phyloP scores from a whole-genome alignment of 2,888 invertebrate species.

The Eilema depressum region DNA sequence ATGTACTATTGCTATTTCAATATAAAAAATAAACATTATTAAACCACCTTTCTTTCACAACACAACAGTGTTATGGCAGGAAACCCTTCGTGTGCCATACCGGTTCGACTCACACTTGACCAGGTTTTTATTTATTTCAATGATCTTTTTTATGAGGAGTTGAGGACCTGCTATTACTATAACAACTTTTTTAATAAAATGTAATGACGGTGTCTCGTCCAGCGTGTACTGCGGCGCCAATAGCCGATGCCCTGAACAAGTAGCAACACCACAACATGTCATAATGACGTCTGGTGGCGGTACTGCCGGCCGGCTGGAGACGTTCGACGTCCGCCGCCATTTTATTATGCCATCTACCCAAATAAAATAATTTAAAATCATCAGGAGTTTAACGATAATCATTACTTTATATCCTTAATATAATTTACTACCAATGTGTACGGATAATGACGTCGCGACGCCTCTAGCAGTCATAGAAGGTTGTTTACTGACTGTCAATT shows the following conservation, averaged over 20 bases:
- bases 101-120: background rate
- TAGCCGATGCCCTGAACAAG: background rate
- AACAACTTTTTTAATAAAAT: background rate
- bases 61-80: background rate
- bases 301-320: constrained; percentile 2
- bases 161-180: background rate
- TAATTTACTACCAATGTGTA: background rate
- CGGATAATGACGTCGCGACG: background rate
- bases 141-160: no score
- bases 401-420: background rate
- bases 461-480: background rate
- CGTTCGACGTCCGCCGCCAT: background rate
- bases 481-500: background rate
- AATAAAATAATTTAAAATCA: background rate
- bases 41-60: no score
- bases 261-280: background rate
- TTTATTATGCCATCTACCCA: background rate
- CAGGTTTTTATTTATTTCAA: background rate
- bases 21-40: no score
- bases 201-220: background rate
- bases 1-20: no score
- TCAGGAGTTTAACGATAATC: background rate
- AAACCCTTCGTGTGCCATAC: background rate
- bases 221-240: background rate
- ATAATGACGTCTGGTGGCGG: constrained; percentile 2